Evolutionary conservation across 2,113 vertebrate genomes (phyloP).

Genomic region (Pongo pygmaeus): DNA sequence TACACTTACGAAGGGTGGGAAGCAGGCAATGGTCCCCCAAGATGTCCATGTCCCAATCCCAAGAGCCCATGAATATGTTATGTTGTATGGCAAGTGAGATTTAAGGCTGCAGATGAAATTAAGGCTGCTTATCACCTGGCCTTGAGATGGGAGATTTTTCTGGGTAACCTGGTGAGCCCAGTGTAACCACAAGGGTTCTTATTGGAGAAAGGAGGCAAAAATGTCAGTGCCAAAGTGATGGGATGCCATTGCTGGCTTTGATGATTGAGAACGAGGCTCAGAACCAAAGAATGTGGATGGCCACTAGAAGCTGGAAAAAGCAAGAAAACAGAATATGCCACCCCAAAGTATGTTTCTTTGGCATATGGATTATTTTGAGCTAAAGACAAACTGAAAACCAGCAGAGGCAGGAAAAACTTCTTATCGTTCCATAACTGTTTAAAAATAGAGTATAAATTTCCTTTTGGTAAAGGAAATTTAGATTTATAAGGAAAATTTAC

Average conservation of each 20-base stretch:
- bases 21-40: background rate
- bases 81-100: background rate
- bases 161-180: background rate
- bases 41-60: fast-evolving
- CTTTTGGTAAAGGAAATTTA: background rate
- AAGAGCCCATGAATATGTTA: background rate
- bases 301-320: too few relatives aligned
- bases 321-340: background rate
- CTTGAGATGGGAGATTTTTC: background rate
- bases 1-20: too few relatives aligned
- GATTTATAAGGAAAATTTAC: background rate
- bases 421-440: background rate
- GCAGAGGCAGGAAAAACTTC: background rate
- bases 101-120: background rate
- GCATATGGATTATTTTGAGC: background rate
- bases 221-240: background rate
- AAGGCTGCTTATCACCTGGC: too few relatives aligned
- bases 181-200: background rate
- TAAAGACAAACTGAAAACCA: background rate
- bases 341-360: background rate
- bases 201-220: background rate
- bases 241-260: background rate
- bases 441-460: background rate
- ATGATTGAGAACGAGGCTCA: background rate
- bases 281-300: fast-evolving